phyloP scores from a whole-genome alignment of 2,888 invertebrate genomes.

The Carabus problematicus region DNA sequence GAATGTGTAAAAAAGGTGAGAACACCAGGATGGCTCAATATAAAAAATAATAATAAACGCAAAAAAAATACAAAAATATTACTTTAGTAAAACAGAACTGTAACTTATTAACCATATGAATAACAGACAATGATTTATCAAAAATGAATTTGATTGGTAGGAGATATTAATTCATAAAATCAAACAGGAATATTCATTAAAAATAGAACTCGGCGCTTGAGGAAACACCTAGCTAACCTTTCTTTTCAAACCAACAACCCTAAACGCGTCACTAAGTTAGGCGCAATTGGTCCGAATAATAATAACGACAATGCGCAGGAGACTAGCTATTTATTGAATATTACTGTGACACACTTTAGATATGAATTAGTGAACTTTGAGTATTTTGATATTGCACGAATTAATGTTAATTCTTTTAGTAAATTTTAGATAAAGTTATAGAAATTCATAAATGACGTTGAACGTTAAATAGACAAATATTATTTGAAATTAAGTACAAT shows the following conservation, averaged over 20 bases:
- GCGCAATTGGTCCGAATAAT: neutral
- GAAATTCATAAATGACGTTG: slow-evolving; percentile 39
- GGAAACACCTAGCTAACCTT: slow-evolving; percentile 5
- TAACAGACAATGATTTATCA: slow-evolving; percentile 42
- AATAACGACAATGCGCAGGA: slow-evolving; percentile 6
- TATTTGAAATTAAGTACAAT: slow-evolving; percentile 42
- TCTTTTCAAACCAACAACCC: no score
- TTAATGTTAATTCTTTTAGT: slow-evolving; percentile 43
- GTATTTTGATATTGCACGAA: slow-evolving; percentile 44
- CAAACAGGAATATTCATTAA: slow-evolving; percentile 29
- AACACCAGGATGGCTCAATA: slow-evolving; percentile 42
- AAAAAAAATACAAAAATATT: slow-evolving; percentile 32
- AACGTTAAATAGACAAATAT: slow-evolving; percentile 39
- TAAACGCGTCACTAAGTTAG: neutral
- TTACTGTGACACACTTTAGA: slow-evolving; percentile 30
- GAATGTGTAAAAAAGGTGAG: slow-evolving; percentile 37
- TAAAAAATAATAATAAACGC: slow-evolving; percentile 37
- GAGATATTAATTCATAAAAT: slow-evolving; percentile 30
- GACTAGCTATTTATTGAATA: slow-evolving; percentile 30
- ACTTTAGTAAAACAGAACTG: slow-evolving; percentile 38
- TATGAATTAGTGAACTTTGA: slow-evolving; percentile 42
- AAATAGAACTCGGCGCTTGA: slow-evolving; percentile 10
- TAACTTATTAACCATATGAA: slow-evolving; percentile 37
- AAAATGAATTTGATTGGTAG: slow-evolving; percentile 39
- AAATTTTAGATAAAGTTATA: slow-evolving; percentile 41